Conservation (phyloP, 2,888 invertebrate genomes). For the Dicycla oo region DNA sequence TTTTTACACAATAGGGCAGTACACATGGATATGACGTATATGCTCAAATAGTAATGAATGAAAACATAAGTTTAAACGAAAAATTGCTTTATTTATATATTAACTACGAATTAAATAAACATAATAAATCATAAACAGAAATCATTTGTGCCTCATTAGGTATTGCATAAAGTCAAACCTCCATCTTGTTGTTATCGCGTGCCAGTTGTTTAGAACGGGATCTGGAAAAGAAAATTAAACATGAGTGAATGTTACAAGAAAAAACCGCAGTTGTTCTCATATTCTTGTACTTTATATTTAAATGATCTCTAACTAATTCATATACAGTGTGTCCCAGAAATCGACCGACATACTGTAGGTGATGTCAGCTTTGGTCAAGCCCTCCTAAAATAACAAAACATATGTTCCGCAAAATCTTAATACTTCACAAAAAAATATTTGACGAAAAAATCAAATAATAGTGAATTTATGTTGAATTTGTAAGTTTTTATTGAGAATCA, state of each 20-base stretch:
- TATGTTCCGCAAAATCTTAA: too few relatives aligned
- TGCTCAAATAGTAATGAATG: not conserved
- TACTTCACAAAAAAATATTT: too few relatives aligned
- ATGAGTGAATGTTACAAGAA: not conserved
- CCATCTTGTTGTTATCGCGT: not conserved
- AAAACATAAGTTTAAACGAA: constrained; percentile 26
- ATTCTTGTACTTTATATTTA: not conserved
- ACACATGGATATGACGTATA: not conserved
- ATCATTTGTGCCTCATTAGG: constrained; percentile 27
- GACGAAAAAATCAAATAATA: too few relatives aligned
- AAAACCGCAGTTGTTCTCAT: not conserved
- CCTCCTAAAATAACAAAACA: too few relatives aligned
- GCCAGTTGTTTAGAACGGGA: constrained; percentile 45
- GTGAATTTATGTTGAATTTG: too few relatives aligned
- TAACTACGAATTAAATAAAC: constrained; percentile 47
- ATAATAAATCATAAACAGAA: constrained; percentile 47
- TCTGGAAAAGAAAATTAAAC: constrained; percentile 50
- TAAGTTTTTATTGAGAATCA: too few relatives aligned
- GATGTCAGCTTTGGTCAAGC: too few relatives aligned
- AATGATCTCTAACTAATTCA: not conserved
- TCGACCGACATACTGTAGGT: too few relatives aligned
- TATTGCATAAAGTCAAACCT: constrained; percentile 16
- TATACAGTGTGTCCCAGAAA: too few relatives aligned
- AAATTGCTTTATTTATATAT: constrained; percentile 62
- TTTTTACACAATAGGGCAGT: not conserved